Evolutionary conservation across 2,888 invertebrate genomes (phyloP).

Genomic region (Conus canariensis): DNA sequence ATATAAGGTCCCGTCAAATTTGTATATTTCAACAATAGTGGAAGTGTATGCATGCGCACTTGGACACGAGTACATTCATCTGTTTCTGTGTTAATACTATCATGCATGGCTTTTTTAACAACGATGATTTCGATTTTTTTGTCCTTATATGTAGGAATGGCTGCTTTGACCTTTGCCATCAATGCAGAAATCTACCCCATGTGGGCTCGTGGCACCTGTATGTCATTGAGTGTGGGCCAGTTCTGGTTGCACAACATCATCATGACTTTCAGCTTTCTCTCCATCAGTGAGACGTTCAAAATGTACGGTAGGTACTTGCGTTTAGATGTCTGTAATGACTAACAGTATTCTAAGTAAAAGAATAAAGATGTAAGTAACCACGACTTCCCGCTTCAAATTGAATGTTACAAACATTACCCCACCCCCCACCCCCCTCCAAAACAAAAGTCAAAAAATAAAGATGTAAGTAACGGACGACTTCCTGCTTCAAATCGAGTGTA

Average conservation of each 20-base stretch:
- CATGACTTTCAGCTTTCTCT: background rate
- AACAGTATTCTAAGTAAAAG: too few species aligned
- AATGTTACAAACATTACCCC: too few species aligned
- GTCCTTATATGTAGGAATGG: background rate
- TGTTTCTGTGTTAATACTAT: too few species aligned
- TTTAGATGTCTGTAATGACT: background rate
- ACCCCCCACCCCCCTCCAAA: too few species aligned
- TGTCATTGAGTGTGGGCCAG: background rate
- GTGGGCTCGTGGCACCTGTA: slow-evolving; percentile 3
- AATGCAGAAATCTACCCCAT: slow-evolving; percentile 12
- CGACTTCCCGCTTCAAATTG: too few species aligned
- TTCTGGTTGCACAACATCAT: background rate
- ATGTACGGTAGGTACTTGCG: background rate
- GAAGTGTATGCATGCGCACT: background rate
- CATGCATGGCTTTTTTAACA: background rate
- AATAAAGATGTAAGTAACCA: too few species aligned
- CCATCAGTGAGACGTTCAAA: background rate
- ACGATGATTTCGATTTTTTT: background rate
- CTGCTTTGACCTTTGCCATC: background rate
- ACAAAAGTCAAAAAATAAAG: too few species aligned
- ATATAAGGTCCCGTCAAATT: background rate
- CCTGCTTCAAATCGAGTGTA: too few species aligned
- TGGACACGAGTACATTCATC: background rate
- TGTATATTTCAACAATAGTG: background rate
- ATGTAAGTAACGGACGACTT: too few species aligned